Conservation (phyloP, 2,888 invertebrate genomes). For the Mesoligia furuncula region DNA sequence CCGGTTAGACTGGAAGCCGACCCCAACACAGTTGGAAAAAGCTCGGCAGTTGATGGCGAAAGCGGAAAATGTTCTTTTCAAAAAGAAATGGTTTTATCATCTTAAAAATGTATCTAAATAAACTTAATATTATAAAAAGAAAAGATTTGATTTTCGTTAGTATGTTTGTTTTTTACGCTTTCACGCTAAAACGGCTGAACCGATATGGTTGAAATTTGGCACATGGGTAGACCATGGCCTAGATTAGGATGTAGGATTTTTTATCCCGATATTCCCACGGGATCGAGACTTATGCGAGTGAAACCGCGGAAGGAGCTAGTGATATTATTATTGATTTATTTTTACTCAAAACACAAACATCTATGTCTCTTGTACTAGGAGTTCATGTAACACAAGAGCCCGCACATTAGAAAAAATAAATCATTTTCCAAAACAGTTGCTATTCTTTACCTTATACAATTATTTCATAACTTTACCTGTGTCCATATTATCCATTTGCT, state of each 20-base stretch:
- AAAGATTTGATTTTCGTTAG: background rate
- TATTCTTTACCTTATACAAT: background rate
- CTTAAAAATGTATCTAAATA: background rate
- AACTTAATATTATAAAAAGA: background rate
- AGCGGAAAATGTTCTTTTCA: background rate
- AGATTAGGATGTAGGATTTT: too few relatives aligned
- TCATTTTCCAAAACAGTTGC: background rate
- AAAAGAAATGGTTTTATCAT: background rate
- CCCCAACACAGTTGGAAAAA: too few relatives aligned
- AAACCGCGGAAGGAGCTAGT: too few relatives aligned
- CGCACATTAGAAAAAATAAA: background rate
- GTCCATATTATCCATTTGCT: background rate
- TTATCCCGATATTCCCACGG: too few relatives aligned
- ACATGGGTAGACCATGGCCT: too few relatives aligned
- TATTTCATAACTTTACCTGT: background rate
- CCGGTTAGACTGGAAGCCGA: too few relatives aligned
- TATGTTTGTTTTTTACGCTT: background rate
- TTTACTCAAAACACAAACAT: background rate
- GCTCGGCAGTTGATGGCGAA: too few relatives aligned
- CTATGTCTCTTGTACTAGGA: background rate
- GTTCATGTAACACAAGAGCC: background rate
- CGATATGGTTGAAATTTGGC: too few relatives aligned
- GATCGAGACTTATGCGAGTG: too few relatives aligned
- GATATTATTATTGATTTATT: background rate
- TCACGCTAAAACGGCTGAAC: background rate